Evolutionary conservation across 2,113 vertebrate genomes (phyloP).

Genomic region (Pseudopipra pipra): DNA sequence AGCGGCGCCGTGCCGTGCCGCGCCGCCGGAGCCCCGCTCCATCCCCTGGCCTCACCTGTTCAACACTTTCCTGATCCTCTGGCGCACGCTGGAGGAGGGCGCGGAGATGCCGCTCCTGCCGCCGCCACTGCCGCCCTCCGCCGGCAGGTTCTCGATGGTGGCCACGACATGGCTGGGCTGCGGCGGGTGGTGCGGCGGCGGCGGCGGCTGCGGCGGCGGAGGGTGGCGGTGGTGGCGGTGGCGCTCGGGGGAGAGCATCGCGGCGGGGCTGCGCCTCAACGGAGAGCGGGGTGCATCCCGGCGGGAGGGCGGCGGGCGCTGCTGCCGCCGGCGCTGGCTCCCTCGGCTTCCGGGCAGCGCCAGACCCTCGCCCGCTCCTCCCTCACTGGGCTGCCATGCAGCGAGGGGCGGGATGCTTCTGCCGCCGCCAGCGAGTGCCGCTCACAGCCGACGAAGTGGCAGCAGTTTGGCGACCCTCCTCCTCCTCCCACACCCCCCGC

Average conservation of each 20-base stretch:
- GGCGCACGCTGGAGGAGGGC: slow-evolving; percentile 74
- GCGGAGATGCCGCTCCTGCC: slow-evolving; percentile 49
- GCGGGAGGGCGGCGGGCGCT: slow-evolving; percentile 46
- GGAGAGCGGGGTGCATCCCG: slow-evolving; percentile 74
- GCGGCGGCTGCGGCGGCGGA: slow-evolving; percentile 75
- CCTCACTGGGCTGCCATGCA: slow-evolving; percentile 38
- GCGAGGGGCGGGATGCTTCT: slow-evolving; percentile 3
- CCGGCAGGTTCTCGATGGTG: slow-evolving; percentile 84
- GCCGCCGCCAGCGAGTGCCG: slow-evolving; percentile 37
- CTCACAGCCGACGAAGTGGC: slow-evolving; percentile 52
- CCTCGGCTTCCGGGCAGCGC: slow-evolving; percentile 38
- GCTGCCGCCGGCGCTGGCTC: slow-evolving; percentile 26
- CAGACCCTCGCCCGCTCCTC: slow-evolving; percentile 37
- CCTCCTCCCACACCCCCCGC: neutral
- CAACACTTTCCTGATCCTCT: slow-evolving; percentile 84
- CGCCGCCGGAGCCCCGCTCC: neutral
- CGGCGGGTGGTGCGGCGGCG: slow-evolving; percentile 71
- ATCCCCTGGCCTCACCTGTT: slow-evolving; percentile 77
- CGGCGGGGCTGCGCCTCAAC: slow-evolving; percentile 75
- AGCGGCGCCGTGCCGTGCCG: neutral
- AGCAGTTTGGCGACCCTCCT: neutral
- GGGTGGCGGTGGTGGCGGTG: slow-evolving; percentile 57
- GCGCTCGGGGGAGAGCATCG: slow-evolving; percentile 59
- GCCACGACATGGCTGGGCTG: slow-evolving; percentile 86
- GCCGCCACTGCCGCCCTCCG: slow-evolving; percentile 69